Conservation (phyloP, 2,113 vertebrate species). For the Gadus chalcogrammus region DNA sequence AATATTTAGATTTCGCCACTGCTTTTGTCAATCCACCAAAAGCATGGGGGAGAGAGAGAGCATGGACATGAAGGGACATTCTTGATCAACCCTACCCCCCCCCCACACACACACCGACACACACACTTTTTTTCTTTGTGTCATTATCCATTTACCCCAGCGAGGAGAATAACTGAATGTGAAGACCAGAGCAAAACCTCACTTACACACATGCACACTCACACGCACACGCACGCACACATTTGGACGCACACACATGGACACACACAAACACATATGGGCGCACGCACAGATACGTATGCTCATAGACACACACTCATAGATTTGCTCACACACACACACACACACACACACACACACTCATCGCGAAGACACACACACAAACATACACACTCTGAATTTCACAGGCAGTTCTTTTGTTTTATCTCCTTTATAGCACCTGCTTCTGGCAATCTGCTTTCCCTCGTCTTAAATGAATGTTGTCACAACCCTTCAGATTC, state of each 20-base stretch:
- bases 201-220: neutral
- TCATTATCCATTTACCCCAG: constrained; percentile 67
- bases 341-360: constrained; percentile 17
- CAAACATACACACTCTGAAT: constrained; percentile 40
- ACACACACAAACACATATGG: too few species aligned
- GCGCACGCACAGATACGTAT: neutral
- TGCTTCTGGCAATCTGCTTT: constrained; percentile 93
- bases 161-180: constrained; percentile 49
- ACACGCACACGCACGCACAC: constrained; percentile 4
- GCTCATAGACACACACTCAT: neutral
- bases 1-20: constrained; percentile 70
- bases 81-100: constrained; percentile 8
- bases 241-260: too few species aligned
- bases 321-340: neutral
- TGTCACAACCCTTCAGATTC: constrained; percentile 96
- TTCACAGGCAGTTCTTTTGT: constrained; percentile 72
- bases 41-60: constrained; percentile 16
- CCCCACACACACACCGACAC: neutral
- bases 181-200: constrained; percentile 54
- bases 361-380: constrained; percentile 15
- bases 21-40: constrained; percentile 47
- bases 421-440: constrained; percentile 90
- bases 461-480: constrained; percentile 90
- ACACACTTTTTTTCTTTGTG: constrained; percentile 39
- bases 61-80: constrained; percentile 21